Evolutionary conservation across 2,888 invertebrate genomes (phyloP), one percentile per base, ranked within the genome.

Genomic region (Iselma pallidipennis): DNA sequence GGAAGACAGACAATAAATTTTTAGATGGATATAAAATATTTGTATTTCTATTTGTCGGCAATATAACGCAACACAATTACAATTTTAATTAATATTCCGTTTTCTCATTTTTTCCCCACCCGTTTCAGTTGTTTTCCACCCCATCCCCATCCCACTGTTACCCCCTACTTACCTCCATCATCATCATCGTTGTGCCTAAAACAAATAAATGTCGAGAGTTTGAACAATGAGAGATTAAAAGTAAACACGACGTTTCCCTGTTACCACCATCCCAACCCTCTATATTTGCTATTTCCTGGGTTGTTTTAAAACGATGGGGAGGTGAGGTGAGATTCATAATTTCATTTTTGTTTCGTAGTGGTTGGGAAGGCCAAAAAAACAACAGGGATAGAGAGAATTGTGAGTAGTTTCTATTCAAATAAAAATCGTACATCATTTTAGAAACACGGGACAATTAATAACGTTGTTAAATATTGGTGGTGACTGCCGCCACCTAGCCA

Each of bases 141-240:
- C 48, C 48, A 23, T 66, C 66, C 57, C 62, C 63, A 60, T 63
- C 60, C 59, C 61, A 58, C 57, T 58, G 57, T 63, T 66, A n/a
- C n/a, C n/a, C n/a, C n/a, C 63, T 61, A 63, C 58, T n/a, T n/a
- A 33, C 31, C 37, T 16, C 6, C 37, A 37, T 37, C 37, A 37
- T 14, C 37, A 16, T 7, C 33, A 14, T 37, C 33, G n/a, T 33
- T 16, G 58, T 62, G 61, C 61, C 65, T 66, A 72, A 67, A 72
- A 73, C 76, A 77, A 78, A 75, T 74, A 76, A 73, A 73, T 70
- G 74, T 71, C 72, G 71, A 69, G 73, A 74, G 76, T 77, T 76
- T 76, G 77, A 76, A 78, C 77, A 78, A 78, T 76, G 78, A 76
- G 72, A 77, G 76, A 78, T 78, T 74, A 74, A 74, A 74, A 71